Percentiles rank a stretch among this genome's conserved stretches.
These are phyloP conservation scores for Diarsia dahlii DNA, from an alignment of 2,888 invertebrate species.

Conservation along the genomic window DNA sequence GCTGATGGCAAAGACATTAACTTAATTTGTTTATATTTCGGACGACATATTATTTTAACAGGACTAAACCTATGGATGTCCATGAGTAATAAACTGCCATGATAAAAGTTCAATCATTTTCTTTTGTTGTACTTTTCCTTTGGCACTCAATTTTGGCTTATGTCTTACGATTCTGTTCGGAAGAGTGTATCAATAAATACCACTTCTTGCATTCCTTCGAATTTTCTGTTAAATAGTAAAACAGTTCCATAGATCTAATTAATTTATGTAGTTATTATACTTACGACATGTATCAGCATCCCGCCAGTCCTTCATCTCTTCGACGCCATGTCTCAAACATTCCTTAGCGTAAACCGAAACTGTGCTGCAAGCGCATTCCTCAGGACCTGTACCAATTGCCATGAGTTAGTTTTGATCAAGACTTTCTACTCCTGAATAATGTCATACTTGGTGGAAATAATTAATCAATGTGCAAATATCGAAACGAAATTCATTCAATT, in stretches of 20 bases:
- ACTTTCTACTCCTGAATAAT: background rate
- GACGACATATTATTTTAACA: too few relatives aligned
- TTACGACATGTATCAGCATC: constrained; percentile 95
- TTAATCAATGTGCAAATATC: background rate
- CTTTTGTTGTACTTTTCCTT: background rate
- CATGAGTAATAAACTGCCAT: too few relatives aligned
- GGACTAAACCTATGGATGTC: too few relatives aligned
- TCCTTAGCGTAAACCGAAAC: constrained; percentile 95
- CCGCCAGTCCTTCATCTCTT: constrained; percentile 93
- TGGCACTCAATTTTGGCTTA: too few relatives aligned
- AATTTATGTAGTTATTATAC: constrained; percentile 75
- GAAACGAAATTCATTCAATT: background rate
- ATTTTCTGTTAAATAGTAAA: background rate
- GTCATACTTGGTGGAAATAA: background rate
- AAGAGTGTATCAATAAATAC: background rate
- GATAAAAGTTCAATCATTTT: too few relatives aligned
- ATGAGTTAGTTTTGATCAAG: background rate
- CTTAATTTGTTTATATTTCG: too few relatives aligned
- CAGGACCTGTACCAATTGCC: constrained; percentile 81
- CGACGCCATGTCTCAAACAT: constrained; percentile 92
- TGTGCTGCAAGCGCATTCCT: constrained; percentile 94
- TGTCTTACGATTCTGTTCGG: background rate
- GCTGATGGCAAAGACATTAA: too few relatives aligned
- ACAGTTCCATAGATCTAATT: background rate
- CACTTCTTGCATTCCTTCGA: background rate